Conservation (phyloP, 2,113 vertebrate genomes). For the Nyctereutes procyonoides region DNA sequence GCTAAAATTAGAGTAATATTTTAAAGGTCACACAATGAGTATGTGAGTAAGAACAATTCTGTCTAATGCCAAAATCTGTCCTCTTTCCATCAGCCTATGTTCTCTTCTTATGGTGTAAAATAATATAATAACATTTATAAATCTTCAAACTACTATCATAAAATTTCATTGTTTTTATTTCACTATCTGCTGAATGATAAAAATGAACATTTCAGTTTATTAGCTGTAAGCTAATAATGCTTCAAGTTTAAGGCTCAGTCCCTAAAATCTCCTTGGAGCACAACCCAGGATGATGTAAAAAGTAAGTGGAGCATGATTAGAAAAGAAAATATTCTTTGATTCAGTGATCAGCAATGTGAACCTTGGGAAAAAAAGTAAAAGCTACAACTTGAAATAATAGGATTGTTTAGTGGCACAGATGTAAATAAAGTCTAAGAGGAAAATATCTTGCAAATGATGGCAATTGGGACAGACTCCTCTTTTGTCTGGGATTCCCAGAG, state of each 20-base stretch:
- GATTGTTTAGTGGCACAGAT: neutral
- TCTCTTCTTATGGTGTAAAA: conserved; percentile 1
- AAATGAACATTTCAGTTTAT: conserved; percentile 61
- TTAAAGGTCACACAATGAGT: neutral
- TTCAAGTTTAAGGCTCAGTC: conserved; percentile 26
- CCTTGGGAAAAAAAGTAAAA: conserved; percentile 45
- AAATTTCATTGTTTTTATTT: conserved; percentile 16
- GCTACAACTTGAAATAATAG: conserved; percentile 12
- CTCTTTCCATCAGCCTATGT: neutral
- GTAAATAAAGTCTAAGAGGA: neutral
- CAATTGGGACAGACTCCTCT: neutral
- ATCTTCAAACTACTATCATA: conserved; percentile 47
- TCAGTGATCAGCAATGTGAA: conserved; percentile 50
- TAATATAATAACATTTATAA: conserved; percentile 35
- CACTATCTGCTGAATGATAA: conserved; percentile 27
- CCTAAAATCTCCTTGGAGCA: conserved; percentile 62
- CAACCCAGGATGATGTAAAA: conserved; percentile 54
- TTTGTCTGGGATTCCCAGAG: neutral
- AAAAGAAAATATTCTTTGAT: conserved; percentile 65
- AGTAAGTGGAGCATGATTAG: conserved; percentile 55
- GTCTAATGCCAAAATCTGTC: neutral
- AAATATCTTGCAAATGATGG: neutral
- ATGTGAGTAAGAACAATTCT: neutral
- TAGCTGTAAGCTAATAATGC: conserved; percentile 19
- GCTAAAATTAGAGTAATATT: neutral